Percentiles rank a stretch among this genome's conserved stretches.
Evolutionary conservation across 2,797 vertebrate species (phyloP).

Genomic region (Microctenopoma lineatum): DNA sequence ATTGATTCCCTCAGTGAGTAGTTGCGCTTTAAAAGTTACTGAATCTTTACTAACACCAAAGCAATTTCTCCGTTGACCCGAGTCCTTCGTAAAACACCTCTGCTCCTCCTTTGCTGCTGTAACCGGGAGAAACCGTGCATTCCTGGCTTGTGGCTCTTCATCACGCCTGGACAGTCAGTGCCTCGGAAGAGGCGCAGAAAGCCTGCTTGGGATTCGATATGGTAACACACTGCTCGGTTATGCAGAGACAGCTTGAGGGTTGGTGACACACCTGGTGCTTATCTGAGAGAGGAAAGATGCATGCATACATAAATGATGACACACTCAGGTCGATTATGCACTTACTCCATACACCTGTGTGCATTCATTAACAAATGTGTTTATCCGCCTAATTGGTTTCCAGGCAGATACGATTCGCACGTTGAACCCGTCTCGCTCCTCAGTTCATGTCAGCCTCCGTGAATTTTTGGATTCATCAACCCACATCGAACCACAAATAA

Average conservation of each 20-base stretch:
- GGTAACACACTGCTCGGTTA: slow-evolving; percentile 30
- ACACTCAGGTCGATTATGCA: slow-evolving; percentile 24
- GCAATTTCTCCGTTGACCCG: slow-evolving; percentile 32
- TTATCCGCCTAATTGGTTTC: not conserved
- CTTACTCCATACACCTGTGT: slow-evolving; percentile 25
- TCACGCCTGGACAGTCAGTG: slow-evolving; percentile 51
- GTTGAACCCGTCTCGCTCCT: not conserved
- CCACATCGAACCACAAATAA: too few species aligned
- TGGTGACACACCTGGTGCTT: slow-evolving; percentile 48
- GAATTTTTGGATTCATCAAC: too few species aligned
- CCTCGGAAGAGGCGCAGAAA: slow-evolving; percentile 17
- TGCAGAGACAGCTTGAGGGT: slow-evolving; percentile 53
- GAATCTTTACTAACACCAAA: slow-evolving; percentile 57
- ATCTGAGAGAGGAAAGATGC: slow-evolving; percentile 33
- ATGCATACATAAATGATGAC: slow-evolving; percentile 19
- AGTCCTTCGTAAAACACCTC: slow-evolving; percentile 40
- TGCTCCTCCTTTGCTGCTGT: slow-evolving; percentile 32
- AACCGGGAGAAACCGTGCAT: slow-evolving; percentile 53
- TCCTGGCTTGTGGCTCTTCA: slow-evolving; percentile 52
- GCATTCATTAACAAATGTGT: slow-evolving; percentile 1
- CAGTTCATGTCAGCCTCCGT: too few species aligned
- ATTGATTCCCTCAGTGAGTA: slow-evolving; percentile 56
- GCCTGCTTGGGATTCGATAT: slow-evolving; percentile 42
- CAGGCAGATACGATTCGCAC: not conserved
- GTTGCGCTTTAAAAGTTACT: slow-evolving; percentile 49